Evolutionary conservation across 2,797 vertebrate genomes (phyloP).

Genomic region (Clarias fuscus): DNA sequence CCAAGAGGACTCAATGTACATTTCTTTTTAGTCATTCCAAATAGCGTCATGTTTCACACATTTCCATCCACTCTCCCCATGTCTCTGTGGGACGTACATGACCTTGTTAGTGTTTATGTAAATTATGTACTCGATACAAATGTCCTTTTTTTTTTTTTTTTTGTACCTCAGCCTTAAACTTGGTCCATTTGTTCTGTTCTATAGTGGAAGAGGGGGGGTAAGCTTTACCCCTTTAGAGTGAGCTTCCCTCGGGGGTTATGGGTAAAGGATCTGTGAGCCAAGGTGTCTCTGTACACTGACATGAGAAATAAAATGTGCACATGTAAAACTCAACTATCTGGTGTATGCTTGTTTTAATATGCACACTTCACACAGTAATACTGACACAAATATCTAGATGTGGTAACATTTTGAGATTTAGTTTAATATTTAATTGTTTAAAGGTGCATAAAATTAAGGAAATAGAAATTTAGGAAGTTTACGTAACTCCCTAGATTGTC

Average conservation of each 20-base stretch:
- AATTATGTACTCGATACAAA: constrained; percentile 86
- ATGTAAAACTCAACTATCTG: constrained; percentile 75
- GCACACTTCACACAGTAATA: no score
- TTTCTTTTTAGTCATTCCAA: constrained; percentile 86
- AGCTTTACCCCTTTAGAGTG: constrained; percentile 72
- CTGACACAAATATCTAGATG: no score
- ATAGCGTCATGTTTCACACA: constrained; percentile 65
- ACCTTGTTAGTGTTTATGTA: constrained; percentile 87
- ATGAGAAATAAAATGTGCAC: constrained; percentile 93
- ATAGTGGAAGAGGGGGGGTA: constrained; percentile 71
- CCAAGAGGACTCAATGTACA: constrained; percentile 77
- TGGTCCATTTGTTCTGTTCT: constrained; percentile 79
- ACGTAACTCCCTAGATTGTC: no score
- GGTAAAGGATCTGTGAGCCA: constrained; percentile 64
- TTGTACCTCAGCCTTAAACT: constrained; percentile 94
- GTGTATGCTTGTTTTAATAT: constrained; percentile 10
- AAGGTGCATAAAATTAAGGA: no score
- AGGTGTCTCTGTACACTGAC: constrained; percentile 79
- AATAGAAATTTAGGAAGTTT: no score
- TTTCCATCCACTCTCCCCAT: constrained; percentile 86
- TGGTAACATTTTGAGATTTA: no score
- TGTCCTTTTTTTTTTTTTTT: constrained; percentile 56
- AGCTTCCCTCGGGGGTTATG: constrained; percentile 55
- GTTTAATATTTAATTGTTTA: no score
- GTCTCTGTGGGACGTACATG: constrained; percentile 73